Base-by-base conservation (phyloP, 1,140 invertebrate species). In the Cylas formicarius region DNA sequence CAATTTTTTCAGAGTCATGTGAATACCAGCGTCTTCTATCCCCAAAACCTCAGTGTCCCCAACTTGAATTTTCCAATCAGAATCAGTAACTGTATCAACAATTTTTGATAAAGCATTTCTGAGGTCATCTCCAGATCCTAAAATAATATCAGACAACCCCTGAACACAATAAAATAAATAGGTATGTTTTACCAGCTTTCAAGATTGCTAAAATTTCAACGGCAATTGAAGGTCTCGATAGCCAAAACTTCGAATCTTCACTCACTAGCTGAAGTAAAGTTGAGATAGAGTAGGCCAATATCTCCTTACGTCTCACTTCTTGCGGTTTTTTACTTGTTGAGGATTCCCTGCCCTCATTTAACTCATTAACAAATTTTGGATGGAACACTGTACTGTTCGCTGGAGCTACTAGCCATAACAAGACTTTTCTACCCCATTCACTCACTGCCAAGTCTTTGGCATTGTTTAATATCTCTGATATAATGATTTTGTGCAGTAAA, bases 381-480 rank as follows among this genome's bases (percentile, higher is more conserved):
- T 89, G 83, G 56, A 90, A 89, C 52, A 80, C 80, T 28, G 69
- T 68, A 1, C 76, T 69, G 55, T 92, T 80, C 27, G 82, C 78
- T 7, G 87, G 83, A 28, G 81, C 79, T 4, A 96, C 75, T 9
- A 97, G 67, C 75, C 93, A 95, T 16, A 88, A 70, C 21, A 97
- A 62, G 1, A 81, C 70, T 65, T 77, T 78, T 40, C 75, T 76
- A 3, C 85, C 85, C 67, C 79, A 78, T 60, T 87, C 81, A 63
- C 84, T 79, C 19, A 68, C 60, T 1, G 78, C 78, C 16, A 97
- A 70, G 16, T 82, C 79, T 27, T 77, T 71, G 0, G 91, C 55
- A 58, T 84, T 77, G 5, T 73, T 77, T 18, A 84, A 66, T 32
- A 97, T 65, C 57, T 90, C 83, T 36, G 82, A 67, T 13, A 89